A percentile compares a stretch with the other conserved stretches of the same genome.
phyloP scores from a whole-genome alignment of 2,113 vertebrate genomes.

The Oriolus oriolus region DNA sequence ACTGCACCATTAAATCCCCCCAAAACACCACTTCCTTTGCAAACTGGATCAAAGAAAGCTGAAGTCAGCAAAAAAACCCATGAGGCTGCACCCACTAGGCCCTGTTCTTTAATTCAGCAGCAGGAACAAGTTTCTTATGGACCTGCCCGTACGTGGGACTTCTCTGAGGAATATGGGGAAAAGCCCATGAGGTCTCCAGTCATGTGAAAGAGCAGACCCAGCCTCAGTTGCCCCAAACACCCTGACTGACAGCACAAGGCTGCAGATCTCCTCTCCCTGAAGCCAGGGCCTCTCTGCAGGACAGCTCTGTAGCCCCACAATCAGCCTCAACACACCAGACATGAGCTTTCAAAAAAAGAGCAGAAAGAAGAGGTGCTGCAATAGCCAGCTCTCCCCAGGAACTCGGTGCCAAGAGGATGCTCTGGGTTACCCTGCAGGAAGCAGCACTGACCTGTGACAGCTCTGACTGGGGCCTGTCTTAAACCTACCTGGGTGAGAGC shows the following conservation, averaged over 20 bases:
- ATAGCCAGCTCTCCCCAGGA: not conserved
- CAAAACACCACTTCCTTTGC: not conserved
- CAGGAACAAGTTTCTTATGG: not conserved
- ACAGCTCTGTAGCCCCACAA: not conserved
- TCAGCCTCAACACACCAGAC: not conserved
- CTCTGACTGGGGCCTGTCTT: not conserved
- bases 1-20: not conserved
- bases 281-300: not conserved
- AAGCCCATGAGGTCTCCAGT: not conserved
- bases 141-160: not conserved
- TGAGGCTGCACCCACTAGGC: not conserved
- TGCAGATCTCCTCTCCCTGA: not conserved
- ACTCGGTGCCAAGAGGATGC: not conserved
- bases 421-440: not conserved
- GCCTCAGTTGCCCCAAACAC: not conserved
- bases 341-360: not conserved
- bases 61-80: not conserved
- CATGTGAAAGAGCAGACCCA: not conserved
- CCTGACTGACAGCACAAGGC: not conserved
- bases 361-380: not conserved
- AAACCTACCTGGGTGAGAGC: conserved; percentile 85
- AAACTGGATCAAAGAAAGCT: not conserved
- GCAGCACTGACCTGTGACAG: not conserved
- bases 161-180: not conserved
- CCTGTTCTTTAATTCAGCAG: not conserved